Base-by-base conservation (phyloP, 2,113 vertebrate species). In the Rattus rattus region DNA sequence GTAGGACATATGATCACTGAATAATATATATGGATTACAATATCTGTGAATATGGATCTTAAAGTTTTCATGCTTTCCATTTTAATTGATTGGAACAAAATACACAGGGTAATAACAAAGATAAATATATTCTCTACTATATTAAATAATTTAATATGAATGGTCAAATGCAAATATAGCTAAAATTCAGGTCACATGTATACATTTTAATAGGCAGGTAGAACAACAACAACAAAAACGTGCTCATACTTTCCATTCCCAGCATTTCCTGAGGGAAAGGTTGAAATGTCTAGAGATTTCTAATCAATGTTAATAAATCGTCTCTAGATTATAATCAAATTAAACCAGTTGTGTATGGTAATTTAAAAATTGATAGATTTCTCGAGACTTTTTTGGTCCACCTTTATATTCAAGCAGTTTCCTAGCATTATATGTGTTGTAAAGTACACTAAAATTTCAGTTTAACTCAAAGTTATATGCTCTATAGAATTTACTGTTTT, bases 341-440 rank as follows among this genome's bases (percentile, higher is more conserved):
- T 19, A 63, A 75, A 61, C 17, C 26, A 30, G 87, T 83, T 61
- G 80, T 43, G 7, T 61, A 61, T 61, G 56, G 9, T 7, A 83
- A 24, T 83, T 28, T 83, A 28, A 61, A 77, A 61, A 17, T 13
- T 24, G 7, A 83, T 43, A 7, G 22, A 61, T 39, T 61, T 39
- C 56, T 28, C 39, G 6, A 83, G 12, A 14, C 7, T 7, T 39
- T 8, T 59, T 61, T 83, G 36, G 3, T 61, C 56, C 28, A 61
- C 56, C 80, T 85, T 96, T 95, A 90, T 61, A 97, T 96, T 95
- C 47, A 85, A 92, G 28, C 92, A 96, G 75, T 92, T 87, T 77
- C 26, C 11, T 39, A 33, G 6, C 49, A 49, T 56, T 93, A 76
- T 65, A 65, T 30, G 0, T 26, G 67, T 54, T 76, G 7, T 54